A percentile compares a stretch with the other conserved stretches of the same genome.
Conservation (phyloP, 2,888 invertebrate genomes). For the Lycaena phlaeas region DNA sequence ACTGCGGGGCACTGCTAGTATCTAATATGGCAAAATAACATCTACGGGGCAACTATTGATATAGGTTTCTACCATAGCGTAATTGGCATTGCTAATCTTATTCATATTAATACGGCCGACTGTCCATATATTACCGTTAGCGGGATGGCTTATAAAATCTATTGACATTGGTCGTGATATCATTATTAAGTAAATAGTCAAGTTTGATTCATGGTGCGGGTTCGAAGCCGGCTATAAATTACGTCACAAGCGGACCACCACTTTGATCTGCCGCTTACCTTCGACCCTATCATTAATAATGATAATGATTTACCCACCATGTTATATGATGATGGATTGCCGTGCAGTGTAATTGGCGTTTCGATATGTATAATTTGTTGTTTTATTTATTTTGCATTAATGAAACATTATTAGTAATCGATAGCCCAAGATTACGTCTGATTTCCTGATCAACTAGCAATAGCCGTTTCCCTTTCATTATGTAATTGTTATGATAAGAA, state of each 20-base stretch:
- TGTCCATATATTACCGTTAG: background rate
- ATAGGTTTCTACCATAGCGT: too few relatives aligned
- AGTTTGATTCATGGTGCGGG: conserved; percentile 29
- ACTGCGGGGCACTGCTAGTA: too few relatives aligned
- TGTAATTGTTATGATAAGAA: too few relatives aligned
- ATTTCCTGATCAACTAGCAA: too few relatives aligned
- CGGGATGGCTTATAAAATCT: background rate
- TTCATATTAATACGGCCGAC: background rate
- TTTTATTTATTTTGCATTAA: too few relatives aligned
- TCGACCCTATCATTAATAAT: conserved; percentile 58
- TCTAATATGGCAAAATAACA: too few relatives aligned
- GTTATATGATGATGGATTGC: background rate
- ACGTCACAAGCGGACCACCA: conserved; percentile 26
- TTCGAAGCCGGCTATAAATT: background rate
- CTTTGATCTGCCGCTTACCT: conserved; percentile 65
- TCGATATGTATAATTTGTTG: too few relatives aligned
- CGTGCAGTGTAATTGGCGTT: background rate
- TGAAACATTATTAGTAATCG: too few relatives aligned
- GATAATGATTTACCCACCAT: conserved; percentile 44
- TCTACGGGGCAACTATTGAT: too few relatives aligned
- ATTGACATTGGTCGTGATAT: conserved; percentile 26
- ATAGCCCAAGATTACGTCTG: too few relatives aligned
- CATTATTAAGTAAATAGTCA: conserved; percentile 32
- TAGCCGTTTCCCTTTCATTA: too few relatives aligned
- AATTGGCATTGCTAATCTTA: too few relatives aligned